These are phyloP conservation scores for Tautogolabrus adspersus DNA, from an alignment of 2,113 vertebrate species.

Conservation along the genomic window DNA sequence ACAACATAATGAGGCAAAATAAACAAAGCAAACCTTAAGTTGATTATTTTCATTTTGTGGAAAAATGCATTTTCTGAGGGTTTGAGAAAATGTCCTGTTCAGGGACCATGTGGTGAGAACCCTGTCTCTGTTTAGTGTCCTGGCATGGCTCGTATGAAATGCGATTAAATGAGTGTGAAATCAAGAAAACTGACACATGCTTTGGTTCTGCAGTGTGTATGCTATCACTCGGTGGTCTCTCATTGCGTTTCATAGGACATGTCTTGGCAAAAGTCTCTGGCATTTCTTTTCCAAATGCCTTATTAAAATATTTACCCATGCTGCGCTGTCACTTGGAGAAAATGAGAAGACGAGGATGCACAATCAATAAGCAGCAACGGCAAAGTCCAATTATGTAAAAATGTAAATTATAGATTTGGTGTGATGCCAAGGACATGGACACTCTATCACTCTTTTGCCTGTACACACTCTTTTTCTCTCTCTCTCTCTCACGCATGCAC, in stretches of 20 bases:
- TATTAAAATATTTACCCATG: constrained; percentile 76
- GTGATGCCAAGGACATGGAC: constrained; percentile 74
- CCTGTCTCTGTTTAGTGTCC: constrained; percentile 57
- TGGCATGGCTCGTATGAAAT: constrained; percentile 41
- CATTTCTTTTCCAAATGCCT: constrained; percentile 47
- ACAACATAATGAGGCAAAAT: constrained; percentile 65
- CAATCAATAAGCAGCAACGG: constrained; percentile 81
- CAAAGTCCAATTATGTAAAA: constrained; percentile 82
- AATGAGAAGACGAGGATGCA: constrained; percentile 64
- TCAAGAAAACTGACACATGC: constrained; percentile 49
- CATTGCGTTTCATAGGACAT: constrained; percentile 23
- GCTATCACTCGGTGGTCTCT: constrained; percentile 57
- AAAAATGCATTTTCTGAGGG: constrained; percentile 49
- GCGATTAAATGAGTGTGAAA: constrained; percentile 60
- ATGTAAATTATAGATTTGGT: constrained; percentile 81
- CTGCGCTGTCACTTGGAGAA: constrained; percentile 75
- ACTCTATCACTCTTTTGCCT: constrained; percentile 60
- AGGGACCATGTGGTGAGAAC: constrained; percentile 16
- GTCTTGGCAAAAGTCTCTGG: constrained; percentile 29
- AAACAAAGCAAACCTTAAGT: constrained; percentile 61
- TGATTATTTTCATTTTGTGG: constrained; percentile 64
- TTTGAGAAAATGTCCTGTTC: constrained; percentile 28
- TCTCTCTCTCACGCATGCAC: constrained; percentile 53
- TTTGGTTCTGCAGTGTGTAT: constrained; percentile 40
- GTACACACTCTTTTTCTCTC: constrained; percentile 29